Conservation (phyloP, 2,113 vertebrate genomes). For the Tapirus terrestris region DNA sequence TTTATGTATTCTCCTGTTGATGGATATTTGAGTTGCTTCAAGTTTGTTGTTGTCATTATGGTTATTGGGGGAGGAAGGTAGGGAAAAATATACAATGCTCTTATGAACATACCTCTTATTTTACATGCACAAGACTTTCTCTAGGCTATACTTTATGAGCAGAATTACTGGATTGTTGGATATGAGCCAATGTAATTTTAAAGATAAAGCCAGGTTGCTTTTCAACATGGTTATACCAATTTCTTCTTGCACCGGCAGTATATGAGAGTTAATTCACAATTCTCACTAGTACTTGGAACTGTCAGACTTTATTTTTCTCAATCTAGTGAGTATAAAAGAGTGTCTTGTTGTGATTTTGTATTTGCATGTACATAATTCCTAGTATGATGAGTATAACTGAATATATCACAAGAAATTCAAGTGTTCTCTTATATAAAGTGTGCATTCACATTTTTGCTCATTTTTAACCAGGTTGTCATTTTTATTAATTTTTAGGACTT, state of each 20-base stretch:
- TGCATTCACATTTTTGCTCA: background rate
- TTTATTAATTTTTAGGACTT: background rate
- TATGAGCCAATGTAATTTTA: background rate
- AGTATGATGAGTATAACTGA: background rate
- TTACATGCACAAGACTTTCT: background rate
- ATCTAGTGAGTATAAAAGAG: background rate
- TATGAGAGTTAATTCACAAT: background rate
- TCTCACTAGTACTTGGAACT: background rate
- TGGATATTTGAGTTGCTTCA: background rate
- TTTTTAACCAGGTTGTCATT: background rate
- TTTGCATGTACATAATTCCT: background rate
- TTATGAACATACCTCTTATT: background rate
- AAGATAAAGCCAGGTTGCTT: background rate
- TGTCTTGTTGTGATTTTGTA: background rate
- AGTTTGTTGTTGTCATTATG: background rate
- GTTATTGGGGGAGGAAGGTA: background rate
- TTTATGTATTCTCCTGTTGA: background rate
- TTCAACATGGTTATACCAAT: background rate
- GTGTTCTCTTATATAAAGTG: background rate
- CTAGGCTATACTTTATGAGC: background rate
- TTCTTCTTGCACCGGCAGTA: background rate
- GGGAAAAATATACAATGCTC: background rate
- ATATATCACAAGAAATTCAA: background rate
- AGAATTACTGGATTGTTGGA: background rate
- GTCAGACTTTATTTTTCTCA: background rate